These are phyloP conservation scores for Parasteatoda lunata DNA, from an alignment of 2,888 invertebrate genomes.

Conservation along the genomic window DNA sequence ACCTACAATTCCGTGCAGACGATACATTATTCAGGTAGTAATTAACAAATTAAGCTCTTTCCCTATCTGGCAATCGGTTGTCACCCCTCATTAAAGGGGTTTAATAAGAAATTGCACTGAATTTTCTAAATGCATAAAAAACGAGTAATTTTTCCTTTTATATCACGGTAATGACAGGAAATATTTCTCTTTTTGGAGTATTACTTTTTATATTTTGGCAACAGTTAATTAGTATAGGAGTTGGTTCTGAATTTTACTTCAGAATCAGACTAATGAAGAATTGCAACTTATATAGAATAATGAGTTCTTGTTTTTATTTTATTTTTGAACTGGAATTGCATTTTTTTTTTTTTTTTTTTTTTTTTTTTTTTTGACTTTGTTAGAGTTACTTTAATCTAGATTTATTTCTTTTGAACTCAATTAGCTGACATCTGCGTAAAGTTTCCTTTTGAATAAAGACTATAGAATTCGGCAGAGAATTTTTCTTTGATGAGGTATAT, in stretches of 20 bases:
- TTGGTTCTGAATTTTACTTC: background rate
- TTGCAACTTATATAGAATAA: slow-evolving; percentile 1
- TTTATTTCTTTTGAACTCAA: too few relatives aligned
- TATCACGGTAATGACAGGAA: slow-evolving; percentile 55
- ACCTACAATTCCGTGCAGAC: background rate
- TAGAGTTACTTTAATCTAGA: too few relatives aligned
- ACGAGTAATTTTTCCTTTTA: slow-evolving; percentile 49
- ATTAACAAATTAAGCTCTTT: slow-evolving; percentile 54
- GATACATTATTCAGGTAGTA: slow-evolving; percentile 49
- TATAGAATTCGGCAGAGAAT: too few relatives aligned
- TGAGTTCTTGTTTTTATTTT: background rate
- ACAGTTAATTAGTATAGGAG: slow-evolving; percentile 44
- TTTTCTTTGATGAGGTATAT: too few relatives aligned
- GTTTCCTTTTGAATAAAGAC: too few relatives aligned
- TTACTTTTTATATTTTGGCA: slow-evolving; percentile 29
- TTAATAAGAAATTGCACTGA: slow-evolving; percentile 46
- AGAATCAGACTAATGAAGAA: background rate
- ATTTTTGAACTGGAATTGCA: too few relatives aligned
- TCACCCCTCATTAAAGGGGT: slow-evolving; percentile 39
- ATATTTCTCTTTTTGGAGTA: slow-evolving; percentile 34
- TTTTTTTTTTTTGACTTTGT: too few relatives aligned
- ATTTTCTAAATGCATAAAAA: background rate
- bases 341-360: too few relatives aligned
- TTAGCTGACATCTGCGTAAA: too few relatives aligned
- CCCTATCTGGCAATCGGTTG: slow-evolving; percentile 27